Base-by-base conservation (phyloP, 2,113 vertebrate genomes). In the Pipra filicauda region DNA sequence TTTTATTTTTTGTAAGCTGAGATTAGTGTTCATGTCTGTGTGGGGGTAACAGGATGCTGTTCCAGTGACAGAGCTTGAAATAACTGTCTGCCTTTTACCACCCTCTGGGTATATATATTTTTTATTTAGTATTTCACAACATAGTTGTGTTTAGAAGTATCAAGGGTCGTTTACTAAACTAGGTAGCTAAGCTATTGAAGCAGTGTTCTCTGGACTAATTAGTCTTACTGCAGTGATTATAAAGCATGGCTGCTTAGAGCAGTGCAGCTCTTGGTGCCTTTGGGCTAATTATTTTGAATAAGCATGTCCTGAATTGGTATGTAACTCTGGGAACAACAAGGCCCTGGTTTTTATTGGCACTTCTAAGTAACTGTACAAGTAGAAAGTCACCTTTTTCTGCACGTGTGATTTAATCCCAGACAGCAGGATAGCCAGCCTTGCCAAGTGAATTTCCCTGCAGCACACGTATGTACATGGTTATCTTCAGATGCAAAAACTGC, bases 391-490 rank as follows among this genome's bases (percentile, higher is more conserved):
- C 35, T 85, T 90, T 57, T 81, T 46, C 39, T 94, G 69, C 3
- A 3, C 13, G 35, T 31, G 24, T 5, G 4, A 43, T 26, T 80
- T 52, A 69, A 46, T 58, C 48, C 31, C 43, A 58, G 49, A 22
- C 21, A 27, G 66, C 67, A 67, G 78, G 44, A 57, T 52, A 54
- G 77, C 14, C 41, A 85, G 41, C 37, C 64, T 75, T 13, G 28
- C 51, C 46, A 44, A 66, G 46, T 49, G 71, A 33, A 24, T 82
- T 83, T 73, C 71, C 41, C 27, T 0, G 0, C 0, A 0, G 31
- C 2, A 2, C 4, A 2, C 21, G 3, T 27, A 8, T n/a, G 8
- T 33, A 30, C 73, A 11, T 74, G 43, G 9, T 76, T 91, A 11
- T 75, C 66, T 87, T 80, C 49, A 85, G 67, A 59, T 88, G 73